Base-by-base conservation (phyloP, 2,113 vertebrate species). In the Psilopsiagon aurifrons region DNA sequence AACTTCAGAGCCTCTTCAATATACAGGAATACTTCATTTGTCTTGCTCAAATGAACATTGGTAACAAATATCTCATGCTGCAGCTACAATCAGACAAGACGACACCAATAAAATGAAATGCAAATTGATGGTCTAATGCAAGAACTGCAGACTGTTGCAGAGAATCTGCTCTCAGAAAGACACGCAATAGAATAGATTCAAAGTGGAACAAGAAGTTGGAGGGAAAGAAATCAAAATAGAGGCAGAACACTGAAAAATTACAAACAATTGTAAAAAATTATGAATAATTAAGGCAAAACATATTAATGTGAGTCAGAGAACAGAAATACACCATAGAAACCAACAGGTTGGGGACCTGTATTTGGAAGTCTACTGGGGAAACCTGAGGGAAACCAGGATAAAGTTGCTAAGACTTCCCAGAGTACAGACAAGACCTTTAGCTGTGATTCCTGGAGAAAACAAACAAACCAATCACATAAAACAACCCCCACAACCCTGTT, bases 181-280 rank as follows among this genome's bases (percentile, higher is more conserved):
- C 1, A 0, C 47, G 24, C 0, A 0, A 69, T 8, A 25, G 47
- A 69, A 31, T 29, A 29, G 33, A 13, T 19, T 41, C 23, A 19
- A 54, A 79, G 15, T 1, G 35, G 49, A 85, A 52, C 31, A 41
- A 60, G 43, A 86, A 55, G 63, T 6, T 39, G 52, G 49, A 60
- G 71, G 29, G 41, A 59, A 85, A 57, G 4, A 73, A 84, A 89
- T 51, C 4, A 86, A 80, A 92, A 82, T 10, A 37, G 17, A 37
- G 17, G 24, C 57, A 76, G 33, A 67, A 51, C 57, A 27, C 9
- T 44, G 81, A 62, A 67, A 95, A 81, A 68, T 7, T 16, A 39
- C 33, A 27, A 82, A n/a, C 33, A 46, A 24, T 8, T 47, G 39
- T 51, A 67, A 52, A 59, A 95, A 81, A 64, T 5, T 10, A 39